A percentile compares a stretch with the other conserved stretches of the same genome.
Conservation (phyloP, 2,888 invertebrate genomes). For the Ganaspis brasiliensis region DNA sequence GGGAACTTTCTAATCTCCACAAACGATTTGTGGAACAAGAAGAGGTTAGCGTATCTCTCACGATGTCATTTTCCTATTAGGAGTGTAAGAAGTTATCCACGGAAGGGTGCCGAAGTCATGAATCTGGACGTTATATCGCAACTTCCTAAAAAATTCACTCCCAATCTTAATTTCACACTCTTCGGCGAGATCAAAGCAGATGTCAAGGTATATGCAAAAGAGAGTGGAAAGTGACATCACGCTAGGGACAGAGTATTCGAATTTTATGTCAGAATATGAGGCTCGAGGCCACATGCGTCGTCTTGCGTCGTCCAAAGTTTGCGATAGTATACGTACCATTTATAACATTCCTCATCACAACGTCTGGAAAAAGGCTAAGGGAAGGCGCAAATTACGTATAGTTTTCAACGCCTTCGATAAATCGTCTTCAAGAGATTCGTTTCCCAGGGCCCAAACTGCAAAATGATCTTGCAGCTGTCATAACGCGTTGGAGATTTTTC, state of each 20-base stretch:
- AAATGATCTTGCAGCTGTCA: background rate
- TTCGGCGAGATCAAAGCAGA: background rate
- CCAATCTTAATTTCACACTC: too few species aligned
- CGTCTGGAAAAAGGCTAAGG: too few species aligned
- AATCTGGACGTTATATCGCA: background rate
- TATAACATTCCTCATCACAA: too few species aligned
- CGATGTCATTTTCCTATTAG: background rate
- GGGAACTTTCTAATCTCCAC: background rate
- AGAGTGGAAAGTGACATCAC: background rate
- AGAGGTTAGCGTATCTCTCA: background rate
- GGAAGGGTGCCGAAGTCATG: background rate
- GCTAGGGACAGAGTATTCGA: background rate
- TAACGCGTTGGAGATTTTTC: background rate
- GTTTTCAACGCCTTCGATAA: too few species aligned
- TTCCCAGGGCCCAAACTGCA: background rate
- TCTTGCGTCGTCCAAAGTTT: background rate
- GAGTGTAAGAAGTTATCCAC: background rate
- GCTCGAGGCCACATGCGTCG: background rate
- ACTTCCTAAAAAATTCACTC: too few species aligned
- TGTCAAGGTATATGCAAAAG: background rate
- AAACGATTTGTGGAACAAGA: background rate
- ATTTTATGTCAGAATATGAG: background rate
- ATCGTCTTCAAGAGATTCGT: too few species aligned
- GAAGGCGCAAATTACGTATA: too few species aligned
- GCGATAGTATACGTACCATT: too few species aligned